Evolutionary conservation across 1,140 invertebrate genomes (phyloP).

Genomic region (Papilio aristodemus): DNA sequence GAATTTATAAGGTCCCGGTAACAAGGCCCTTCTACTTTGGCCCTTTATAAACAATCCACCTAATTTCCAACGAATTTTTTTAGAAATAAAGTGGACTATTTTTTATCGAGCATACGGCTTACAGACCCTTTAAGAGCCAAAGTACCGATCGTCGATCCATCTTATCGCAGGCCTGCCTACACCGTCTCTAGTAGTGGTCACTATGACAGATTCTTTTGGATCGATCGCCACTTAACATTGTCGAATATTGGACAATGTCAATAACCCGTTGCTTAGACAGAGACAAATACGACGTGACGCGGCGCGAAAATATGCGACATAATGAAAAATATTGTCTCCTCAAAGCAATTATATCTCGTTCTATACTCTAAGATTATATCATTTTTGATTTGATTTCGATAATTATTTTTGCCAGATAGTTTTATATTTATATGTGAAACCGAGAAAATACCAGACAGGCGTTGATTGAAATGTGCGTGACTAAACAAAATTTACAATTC

Average conservation of each 20-base stretch:
- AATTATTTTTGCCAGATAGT: neutral
- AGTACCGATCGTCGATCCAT: neutral
- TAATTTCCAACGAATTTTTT: constrained; percentile 21
- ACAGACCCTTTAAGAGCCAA: neutral
- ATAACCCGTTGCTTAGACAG: no score
- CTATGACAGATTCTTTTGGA: no score
- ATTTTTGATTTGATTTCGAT: neutral
- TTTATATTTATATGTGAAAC: neutral
- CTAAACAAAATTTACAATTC: constrained; percentile 2
- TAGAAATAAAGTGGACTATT: constrained; percentile 1
- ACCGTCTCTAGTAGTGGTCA: no score
- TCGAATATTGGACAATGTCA: no score
- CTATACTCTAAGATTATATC: no score
- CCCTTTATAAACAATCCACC: constrained; percentile 18
- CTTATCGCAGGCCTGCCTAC: no score
- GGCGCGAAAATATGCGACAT: no score
- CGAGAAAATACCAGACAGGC: neutral
- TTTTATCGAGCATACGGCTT: neutral
- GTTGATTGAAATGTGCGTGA: neutral
- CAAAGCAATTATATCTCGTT: no score
- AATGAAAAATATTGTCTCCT: no score
- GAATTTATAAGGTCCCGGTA: constrained; percentile 19
- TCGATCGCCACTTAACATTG: no score
- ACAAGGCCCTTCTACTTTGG: constrained; percentile 6
- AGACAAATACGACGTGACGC: no score